Conservation (phyloP, 2,113 vertebrate species). For the Corvus cornix region DNA sequence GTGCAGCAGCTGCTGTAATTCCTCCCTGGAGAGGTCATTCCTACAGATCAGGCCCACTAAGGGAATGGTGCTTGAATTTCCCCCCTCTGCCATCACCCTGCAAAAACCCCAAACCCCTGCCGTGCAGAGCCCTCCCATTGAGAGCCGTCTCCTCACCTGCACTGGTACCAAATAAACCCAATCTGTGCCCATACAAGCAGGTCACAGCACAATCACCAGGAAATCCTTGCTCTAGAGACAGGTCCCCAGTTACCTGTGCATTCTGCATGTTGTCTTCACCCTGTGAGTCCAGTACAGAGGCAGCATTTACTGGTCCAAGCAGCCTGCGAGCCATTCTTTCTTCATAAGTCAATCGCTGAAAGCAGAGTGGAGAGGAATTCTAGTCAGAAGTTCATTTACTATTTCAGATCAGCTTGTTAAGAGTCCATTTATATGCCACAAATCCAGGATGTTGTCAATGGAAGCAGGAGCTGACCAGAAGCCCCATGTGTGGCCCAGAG, state of each 20-base stretch:
- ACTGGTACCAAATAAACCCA: background rate
- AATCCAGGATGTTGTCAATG: background rate
- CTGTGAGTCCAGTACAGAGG: constrained; percentile 83
- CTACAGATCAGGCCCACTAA: background rate
- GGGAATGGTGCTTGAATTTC: background rate
- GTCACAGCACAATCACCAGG: background rate
- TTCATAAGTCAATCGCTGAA: constrained; percentile 89
- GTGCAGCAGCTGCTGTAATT: constrained; percentile 44
- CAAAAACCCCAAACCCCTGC: background rate
- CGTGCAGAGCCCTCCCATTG: background rate
- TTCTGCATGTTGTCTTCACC: constrained; percentile 75
- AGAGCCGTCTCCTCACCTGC: background rate
- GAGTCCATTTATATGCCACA: background rate
- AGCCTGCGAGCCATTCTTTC: constrained; percentile 94
- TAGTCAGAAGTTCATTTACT: background rate
- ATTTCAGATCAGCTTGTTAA: background rate
- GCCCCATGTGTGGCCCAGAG: background rate
- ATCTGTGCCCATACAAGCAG: background rate
- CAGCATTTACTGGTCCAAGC: constrained; percentile 87
- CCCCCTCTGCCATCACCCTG: background rate
- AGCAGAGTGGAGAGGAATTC: background rate
- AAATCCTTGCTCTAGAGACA: background rate
- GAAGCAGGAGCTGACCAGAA: background rate
- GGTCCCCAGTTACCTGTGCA: constrained; percentile 77
- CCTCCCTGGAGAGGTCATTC: constrained; percentile 36